Evolutionary conservation across 2,888 invertebrate species (phyloP), one percentile per base, ranked within the genome.

Genomic region (Campoplex nolae): DNA sequence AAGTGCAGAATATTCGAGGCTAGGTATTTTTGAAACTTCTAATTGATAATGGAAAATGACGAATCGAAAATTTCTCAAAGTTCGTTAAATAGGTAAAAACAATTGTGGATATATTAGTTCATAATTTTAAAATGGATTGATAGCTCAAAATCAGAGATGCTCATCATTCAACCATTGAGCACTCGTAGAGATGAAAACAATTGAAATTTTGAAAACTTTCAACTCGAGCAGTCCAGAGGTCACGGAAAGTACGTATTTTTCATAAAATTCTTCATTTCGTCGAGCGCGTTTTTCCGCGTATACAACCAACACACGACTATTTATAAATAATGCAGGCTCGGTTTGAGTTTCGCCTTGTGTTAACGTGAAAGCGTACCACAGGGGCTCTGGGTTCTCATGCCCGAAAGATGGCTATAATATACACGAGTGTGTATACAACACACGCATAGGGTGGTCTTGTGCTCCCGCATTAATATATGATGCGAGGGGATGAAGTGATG

Each of bases 381-480:
- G 42, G 58, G 45, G 54, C 23, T 73, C 58, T 83, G 54, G 32
- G 67, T 65, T 85, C 78, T 77, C 82, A 85, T 13, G 18, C 77
- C 77, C 38, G 65, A 51, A 48, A 67, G 77, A 67, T 51, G 23
- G 8, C 18, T 32, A 76, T 76, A 76, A 48, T 48, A 48, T 62
- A 48, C 28, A 48, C 45, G 18, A 45, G 65, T 45, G 16, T 48
- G 28, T 58, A 38, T 56, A 62, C 62, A 75, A 62, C 56, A 51
- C 62, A 82, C 82, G 70, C 83, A 74, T 58, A 35, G 70, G 70
- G 74, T 83, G 74, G 45, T 83, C 18, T 70, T 58, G 56, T 54
- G 54, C 65, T 76, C 56, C 65, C 75, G 38, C 83, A 86, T 86
- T 83, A 86, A 83, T 86, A 83, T 83, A 80, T 79, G 79, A 79